These are phyloP conservation scores for Peribatodes rhomboidaria DNA, from an alignment of 2,888 invertebrate genomes.

Conservation along the genomic window DNA sequence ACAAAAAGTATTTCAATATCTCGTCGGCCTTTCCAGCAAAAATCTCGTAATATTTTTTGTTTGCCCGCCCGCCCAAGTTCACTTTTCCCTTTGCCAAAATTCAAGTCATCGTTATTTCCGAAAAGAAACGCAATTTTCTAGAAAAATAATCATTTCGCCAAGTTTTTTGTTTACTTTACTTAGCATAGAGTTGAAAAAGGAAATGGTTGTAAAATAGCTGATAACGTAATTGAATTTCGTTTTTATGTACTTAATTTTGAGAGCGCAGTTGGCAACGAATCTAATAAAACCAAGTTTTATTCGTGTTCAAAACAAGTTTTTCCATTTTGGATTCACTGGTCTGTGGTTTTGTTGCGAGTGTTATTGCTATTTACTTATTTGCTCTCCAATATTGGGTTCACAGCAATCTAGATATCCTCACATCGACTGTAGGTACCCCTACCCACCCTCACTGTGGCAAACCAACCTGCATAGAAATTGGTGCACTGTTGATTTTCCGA, in stretches of 20 bases:
- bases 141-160: constrained; percentile 65
- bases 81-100: constrained; percentile 59
- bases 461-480: constrained; percentile 1
- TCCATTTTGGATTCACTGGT: background rate
- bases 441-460: constrained; percentile 9
- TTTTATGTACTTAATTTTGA: constrained; percentile 32
- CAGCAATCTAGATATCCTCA: constrained; percentile 7
- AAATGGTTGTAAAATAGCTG: constrained; percentile 49
- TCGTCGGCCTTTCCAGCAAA: constrained; percentile 45
- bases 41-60: constrained; percentile 64
- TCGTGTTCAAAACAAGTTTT: background rate
- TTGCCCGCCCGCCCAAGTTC: constrained; percentile 55
- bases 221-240: constrained; percentile 46
- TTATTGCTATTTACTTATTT: constrained; percentile 12
- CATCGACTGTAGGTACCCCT: no score
- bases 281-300: background rate
- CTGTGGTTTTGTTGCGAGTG: constrained; percentile 12
- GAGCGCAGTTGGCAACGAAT: background rate
- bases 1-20: constrained; percentile 59
- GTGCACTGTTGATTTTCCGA: constrained; percentile 8
- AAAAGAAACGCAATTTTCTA: constrained; percentile 62
- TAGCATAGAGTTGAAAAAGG: constrained; percentile 48
- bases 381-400: background rate
- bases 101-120: constrained; percentile 66
- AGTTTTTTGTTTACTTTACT: constrained; percentile 52